These are phyloP conservation scores for Lepidonotus clava DNA, from an alignment of 2,888 invertebrate genomes.

Conservation along the genomic window DNA sequence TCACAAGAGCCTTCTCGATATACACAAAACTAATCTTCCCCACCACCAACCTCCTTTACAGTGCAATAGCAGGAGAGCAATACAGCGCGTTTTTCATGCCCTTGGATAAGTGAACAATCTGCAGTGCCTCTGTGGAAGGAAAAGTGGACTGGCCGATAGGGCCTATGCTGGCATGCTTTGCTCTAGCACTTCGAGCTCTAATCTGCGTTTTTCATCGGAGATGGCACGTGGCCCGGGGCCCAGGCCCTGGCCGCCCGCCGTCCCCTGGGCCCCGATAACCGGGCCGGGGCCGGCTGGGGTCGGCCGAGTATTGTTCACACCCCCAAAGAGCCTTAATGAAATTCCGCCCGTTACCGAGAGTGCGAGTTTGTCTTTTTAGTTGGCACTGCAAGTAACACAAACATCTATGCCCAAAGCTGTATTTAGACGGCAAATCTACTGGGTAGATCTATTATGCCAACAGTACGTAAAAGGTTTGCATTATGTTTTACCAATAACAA, in stretches of 20 bases:
- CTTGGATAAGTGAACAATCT: constrained; percentile 2
- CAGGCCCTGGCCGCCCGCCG: background rate
- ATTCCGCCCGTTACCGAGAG: constrained; percentile 13
- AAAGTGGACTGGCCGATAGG: background rate
- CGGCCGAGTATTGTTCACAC: background rate
- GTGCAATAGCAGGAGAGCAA: no score
- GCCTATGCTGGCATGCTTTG: background rate
- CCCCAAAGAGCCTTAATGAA: background rate
- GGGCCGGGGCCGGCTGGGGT: background rate
- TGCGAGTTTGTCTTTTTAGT: background rate
- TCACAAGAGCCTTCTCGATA: no score
- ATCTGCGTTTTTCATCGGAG: constrained; percentile 6
- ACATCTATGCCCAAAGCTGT: background rate
- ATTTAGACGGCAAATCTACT: background rate
- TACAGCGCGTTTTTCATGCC: no score
- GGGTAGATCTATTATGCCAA: no score
- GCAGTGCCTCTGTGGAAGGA: background rate
- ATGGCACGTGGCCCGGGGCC: background rate
- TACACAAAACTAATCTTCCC: no score
- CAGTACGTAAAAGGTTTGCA: no score
- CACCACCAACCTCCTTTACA: no score
- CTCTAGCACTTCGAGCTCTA: background rate
- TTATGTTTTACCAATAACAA: no score
- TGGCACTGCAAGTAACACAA: background rate
- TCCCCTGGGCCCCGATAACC: background rate